phyloP scores from a whole-genome alignment of 1,140 invertebrate species.

The Aphis craccivora region DNA sequence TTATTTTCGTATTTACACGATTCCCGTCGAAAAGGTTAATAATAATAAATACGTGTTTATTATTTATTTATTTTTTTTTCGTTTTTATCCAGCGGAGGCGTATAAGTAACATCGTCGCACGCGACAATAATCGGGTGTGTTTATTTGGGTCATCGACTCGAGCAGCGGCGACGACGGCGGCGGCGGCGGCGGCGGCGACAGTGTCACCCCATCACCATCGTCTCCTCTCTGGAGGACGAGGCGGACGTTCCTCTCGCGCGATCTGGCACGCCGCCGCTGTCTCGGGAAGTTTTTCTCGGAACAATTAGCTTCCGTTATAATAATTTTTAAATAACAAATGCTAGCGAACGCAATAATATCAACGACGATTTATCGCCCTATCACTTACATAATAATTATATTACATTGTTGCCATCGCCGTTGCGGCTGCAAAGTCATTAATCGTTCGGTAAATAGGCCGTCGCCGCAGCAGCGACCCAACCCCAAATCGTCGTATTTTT shows the following conservation, averaged over 20 bases:
- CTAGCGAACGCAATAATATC: not conserved
- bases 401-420: not conserved
- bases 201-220: not conserved
- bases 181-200: not conserved
- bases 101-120: not conserved
- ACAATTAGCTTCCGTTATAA: conserved; percentile 47
- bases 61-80: not conserved
- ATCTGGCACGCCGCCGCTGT: conserved; percentile 42
- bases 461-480: not conserved
- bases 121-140: conserved; percentile 22
- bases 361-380: not conserved
- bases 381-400: conserved; percentile 19
- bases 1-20: conserved; percentile 7
- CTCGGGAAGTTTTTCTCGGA: not conserved
- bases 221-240: too few species aligned
- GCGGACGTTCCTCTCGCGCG: not conserved
- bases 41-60: not conserved
- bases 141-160: conserved; percentile 56
- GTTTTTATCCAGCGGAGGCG: conserved; percentile 3
- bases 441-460: conserved; percentile 35
- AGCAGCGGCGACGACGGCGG: not conserved
- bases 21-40: not conserved
- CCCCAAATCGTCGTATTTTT: not conserved
- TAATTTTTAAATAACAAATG: not conserved
- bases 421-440: not conserved